A percentile compares a stretch with the other conserved stretches of the same genome.
These are phyloP conservation scores for Drosophila maculinotata DNA, from an alignment of 2,888 invertebrate genomes.

Conservation along the genomic window DNA sequence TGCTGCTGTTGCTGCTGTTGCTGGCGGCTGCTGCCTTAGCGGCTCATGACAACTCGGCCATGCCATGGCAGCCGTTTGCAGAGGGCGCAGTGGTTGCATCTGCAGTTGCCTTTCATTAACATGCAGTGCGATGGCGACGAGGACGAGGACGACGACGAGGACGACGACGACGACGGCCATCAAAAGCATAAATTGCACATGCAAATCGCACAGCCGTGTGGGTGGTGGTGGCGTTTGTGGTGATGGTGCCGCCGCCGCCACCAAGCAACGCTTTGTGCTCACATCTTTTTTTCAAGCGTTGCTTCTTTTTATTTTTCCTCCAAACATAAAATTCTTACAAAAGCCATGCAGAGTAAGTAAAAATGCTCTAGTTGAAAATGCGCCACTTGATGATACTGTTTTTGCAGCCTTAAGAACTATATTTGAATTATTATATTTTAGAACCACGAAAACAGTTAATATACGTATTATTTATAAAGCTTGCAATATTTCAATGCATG, in stretches of 20 bases:
- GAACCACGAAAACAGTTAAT: too few relatives aligned
- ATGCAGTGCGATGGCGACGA: constrained; percentile 29
- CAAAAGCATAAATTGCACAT: constrained; percentile 79
- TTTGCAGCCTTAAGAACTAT: too few relatives aligned
- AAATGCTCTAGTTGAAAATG: too few relatives aligned
- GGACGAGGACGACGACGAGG: constrained; percentile 2
- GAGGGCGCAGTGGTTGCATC: constrained; percentile 43
- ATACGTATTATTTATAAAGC: too few relatives aligned
- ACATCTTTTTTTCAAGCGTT: constrained; percentile 19
- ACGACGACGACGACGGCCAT: constrained; percentile 49
- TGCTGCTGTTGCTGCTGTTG: constrained; percentile 17
- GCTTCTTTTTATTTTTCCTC: constrained; percentile 9
- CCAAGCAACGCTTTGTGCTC: constrained; percentile 34
- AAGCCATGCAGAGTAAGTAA: constrained; percentile 7
- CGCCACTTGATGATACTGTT: not conserved
- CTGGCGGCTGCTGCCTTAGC: constrained; percentile 30
- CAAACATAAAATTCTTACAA: constrained; percentile 49
- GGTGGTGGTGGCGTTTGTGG: constrained; percentile 1
- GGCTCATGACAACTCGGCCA: constrained; percentile 48
- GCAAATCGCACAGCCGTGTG: constrained; percentile 63
- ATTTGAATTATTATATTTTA: too few relatives aligned
- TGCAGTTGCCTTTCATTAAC: constrained; percentile 78
- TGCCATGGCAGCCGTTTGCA: constrained; percentile 38
- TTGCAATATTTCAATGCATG: too few relatives aligned
- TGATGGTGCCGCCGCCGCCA: constrained; percentile 16